A percentile compares a stretch with the other conserved stretches of the same genome.
Evolutionary conservation across 2,797 vertebrate genomes (phyloP).

Genomic region (Diglossa cyanea): DNA sequence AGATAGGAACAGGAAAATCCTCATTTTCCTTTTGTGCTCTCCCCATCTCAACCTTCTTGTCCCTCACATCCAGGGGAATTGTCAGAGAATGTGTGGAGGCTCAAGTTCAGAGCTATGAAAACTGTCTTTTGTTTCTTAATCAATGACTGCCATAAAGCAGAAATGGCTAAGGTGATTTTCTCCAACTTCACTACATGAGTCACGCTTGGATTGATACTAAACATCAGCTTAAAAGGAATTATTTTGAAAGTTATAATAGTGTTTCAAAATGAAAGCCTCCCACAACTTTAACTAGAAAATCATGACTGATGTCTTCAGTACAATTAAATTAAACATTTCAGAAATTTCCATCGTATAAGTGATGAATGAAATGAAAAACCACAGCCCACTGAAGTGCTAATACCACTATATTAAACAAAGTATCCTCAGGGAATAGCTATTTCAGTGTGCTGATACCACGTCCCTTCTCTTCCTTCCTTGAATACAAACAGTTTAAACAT

Average conservation of each 20-base stretch:
- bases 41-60: background rate
- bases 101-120: background rate
- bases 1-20: background rate
- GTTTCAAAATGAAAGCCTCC: conserved; percentile 61
- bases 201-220: conserved; percentile 14
- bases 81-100: background rate
- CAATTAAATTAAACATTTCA: conserved; percentile 44
- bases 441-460: conserved; percentile 4
- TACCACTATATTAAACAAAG: conserved; percentile 9
- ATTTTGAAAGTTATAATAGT: conserved; percentile 60
- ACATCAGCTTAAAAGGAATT: conserved; percentile 54
- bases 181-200: conserved; percentile 14
- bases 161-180: conserved; percentile 46
- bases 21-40: background rate
- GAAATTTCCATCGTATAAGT: background rate
- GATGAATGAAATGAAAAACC: conserved; percentile 38
- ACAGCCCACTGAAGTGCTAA: conserved; percentile 6
- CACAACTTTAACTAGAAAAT: conserved; percentile 55
- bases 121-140: background rate
- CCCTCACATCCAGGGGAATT: background rate
- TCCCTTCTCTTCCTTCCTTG: conserved; percentile 37
- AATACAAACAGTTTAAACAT: conserved; percentile 37
- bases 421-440: conserved; percentile 22
- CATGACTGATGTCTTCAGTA: conserved; percentile 34
- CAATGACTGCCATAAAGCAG: background rate